These are phyloP conservation scores for Palloptera scutellata DNA, from an alignment of 2,888 invertebrate genomes.

Conservation along the genomic window DNA sequence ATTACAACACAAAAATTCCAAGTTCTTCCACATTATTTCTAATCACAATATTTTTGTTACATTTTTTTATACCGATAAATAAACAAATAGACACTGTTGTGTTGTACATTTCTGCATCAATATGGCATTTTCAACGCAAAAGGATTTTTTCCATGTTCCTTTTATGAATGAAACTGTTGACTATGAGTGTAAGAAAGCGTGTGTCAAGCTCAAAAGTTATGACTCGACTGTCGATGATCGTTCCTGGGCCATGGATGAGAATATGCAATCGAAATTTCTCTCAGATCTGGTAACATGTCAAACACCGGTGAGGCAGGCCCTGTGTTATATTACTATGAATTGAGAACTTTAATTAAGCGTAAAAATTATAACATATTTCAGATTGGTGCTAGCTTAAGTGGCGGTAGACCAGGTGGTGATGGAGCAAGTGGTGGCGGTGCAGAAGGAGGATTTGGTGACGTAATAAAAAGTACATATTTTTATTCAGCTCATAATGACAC, in stretches of 20 bases:
- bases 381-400: background rate
- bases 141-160: conserved; percentile 56
- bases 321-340: background rate
- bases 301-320: conserved; percentile 42
- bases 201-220: conserved; percentile 56
- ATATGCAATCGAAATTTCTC: conserved; percentile 55
- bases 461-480: background rate
- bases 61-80: conserved; percentile 14
- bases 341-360: background rate
- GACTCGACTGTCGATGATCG: conserved; percentile 55
- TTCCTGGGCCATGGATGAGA: conserved; percentile 55
- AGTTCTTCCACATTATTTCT: conserved; percentile 32
- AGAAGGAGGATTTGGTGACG: background rate
- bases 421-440: conserved; percentile 4
- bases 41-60: conserved; percentile 8
- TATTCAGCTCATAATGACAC: background rate
- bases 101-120: background rate
- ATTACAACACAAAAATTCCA: conserved; percentile 39
- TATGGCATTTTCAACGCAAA: conserved; percentile 63
- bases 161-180: conserved; percentile 51
- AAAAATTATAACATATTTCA: no score
- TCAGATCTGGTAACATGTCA: conserved; percentile 57
- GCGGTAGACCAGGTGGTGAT: background rate
- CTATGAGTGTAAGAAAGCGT: conserved; percentile 46
- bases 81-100: conserved; percentile 9